Conservation (phyloP, 2,797 vertebrate genomes). For the Dendrocincla fuliginosa region DNA sequence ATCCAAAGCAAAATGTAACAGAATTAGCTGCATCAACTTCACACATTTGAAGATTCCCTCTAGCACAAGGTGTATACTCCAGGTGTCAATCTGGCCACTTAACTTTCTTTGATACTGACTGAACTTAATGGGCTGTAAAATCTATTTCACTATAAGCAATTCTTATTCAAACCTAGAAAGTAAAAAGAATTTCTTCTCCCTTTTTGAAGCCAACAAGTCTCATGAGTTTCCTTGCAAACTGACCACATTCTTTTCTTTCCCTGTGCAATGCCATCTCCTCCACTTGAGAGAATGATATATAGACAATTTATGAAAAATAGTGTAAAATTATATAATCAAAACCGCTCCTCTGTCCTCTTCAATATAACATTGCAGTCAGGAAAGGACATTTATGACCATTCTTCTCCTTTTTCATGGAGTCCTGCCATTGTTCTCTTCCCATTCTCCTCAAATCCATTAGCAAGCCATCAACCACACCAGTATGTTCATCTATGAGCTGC, state of each 20-base stretch:
- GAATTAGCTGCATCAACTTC: not conserved
- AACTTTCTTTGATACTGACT: slow-evolving; percentile 28
- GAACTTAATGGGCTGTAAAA: slow-evolving; percentile 42
- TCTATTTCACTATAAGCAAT: slow-evolving; percentile 23
- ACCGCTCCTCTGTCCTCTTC: not conserved
- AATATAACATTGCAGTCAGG: not conserved
- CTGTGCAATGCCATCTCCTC: not conserved
- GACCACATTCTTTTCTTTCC: not conserved
- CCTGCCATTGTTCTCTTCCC: not conserved
- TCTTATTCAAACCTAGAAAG: not conserved
- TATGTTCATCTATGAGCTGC: not conserved
- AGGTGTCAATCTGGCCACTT: slow-evolving; percentile 30
- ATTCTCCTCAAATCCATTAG: not conserved
- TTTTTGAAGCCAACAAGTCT: not conserved
- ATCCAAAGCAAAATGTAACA: not conserved
- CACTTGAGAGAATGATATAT: not conserved
- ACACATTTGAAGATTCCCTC: not conserved
- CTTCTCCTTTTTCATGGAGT: not conserved
- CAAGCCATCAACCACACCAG: not conserved
- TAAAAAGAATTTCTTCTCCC: slow-evolving; percentile 1
- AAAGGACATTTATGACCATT: not conserved
- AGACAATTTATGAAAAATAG: not conserved
- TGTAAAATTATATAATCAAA: not conserved
- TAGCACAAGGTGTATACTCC: slow-evolving; percentile 10
- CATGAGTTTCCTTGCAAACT: not conserved